Base-by-base conservation (phyloP, 1,140 invertebrate genomes). In the Pseudomyrmex pallidus region DNA sequence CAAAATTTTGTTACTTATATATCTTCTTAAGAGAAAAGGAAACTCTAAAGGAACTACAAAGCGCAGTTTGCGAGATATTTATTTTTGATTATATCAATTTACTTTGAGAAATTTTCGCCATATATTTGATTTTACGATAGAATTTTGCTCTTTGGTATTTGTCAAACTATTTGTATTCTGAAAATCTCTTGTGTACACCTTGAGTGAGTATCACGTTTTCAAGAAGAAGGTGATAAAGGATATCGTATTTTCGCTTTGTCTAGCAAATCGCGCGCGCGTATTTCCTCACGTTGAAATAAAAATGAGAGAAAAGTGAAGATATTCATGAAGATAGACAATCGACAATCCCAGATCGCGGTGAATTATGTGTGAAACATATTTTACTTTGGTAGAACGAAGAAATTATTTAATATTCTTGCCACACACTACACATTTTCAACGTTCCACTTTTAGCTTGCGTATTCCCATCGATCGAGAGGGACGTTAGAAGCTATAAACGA, bases 351-450 rank as follows among this genome's bases (percentile, higher is more conserved):
- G n/a, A 80, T 15, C 20, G 54, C 20, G 44, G 20, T 59, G 54
- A 46, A 80, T 80, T 80, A 72, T 61, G 76, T 70, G 70, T 59
- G 66, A 78, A 78, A 59, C 44, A 48, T 70, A 78, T 78, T 78
- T 78, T 67, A 48, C 17, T 59, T 17, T 8, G 8, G 52, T 48
- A 50, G 35, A 35, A 35, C 3, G 54, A 10, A 7, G 4, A n/a
- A 59, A 66, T 59, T 15, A 7, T 80, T 80, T 80, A 80, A 80
- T 72, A 80, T 80, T 80, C 54, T 7, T 2, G 20, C 7, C 64
- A 17, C 20, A 57, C 52, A 54, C 61, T 7, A 9, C 35, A 48
- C 35, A 15, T 48, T 50, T 66, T 70, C 76, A 35, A 35, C 35
- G 54, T 72, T 80, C 44, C 54, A 80, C 66, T 80, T 80, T 70